Base-by-base conservation (phyloP, 2,113 vertebrate genomes). In the Microcebus tavaratra region DNA sequence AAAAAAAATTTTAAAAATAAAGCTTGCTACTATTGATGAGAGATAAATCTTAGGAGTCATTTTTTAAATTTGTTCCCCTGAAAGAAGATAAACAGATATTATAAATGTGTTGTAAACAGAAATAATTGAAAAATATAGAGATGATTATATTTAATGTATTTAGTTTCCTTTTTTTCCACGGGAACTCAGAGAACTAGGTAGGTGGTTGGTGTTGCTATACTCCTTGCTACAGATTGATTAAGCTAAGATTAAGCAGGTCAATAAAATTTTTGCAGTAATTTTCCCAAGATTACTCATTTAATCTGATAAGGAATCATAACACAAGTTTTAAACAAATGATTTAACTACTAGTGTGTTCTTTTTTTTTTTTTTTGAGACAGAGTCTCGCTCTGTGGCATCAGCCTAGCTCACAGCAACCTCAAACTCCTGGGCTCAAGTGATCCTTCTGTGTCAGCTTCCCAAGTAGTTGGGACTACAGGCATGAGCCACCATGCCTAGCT, bases 1-100 rank as follows among this genome's bases (percentile, higher is more conserved):
- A 95, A 88, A 45, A 84, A 78, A 45, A 45, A 45, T 55, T 93
- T 61, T 29, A 88, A 93, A 78, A 65, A n/a, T 68, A 63, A 92
- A 96, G 76, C 18, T 4, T 76, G 48, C n/a, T 68, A 31, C 20
- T 73, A 21, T 13, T 61, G 31, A 81, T 78, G 61, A 91, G 27
- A 75, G 53, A 72, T 53, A 94, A 83, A 76, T 6, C 27, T 88
- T 88, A 72, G 6, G 17, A 53, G 15, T 88, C 15, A n/a, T 79
- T 78, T 85, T 27, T 8, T n/a, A 59, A 75, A 63, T 48, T 12
- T 36, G 3, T 73, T 90, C 10, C 2, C 31, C 15, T 76, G 8
- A 83, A 63, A 72, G 27, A 13, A 87, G 55, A 95, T 65, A 75
- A 93, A 79, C 31, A 93, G 36, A 73, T 61, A 91, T 18, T 91